phyloP scores from a whole-genome alignment of 2,888 invertebrate species.

The Nycteola revayana region DNA sequence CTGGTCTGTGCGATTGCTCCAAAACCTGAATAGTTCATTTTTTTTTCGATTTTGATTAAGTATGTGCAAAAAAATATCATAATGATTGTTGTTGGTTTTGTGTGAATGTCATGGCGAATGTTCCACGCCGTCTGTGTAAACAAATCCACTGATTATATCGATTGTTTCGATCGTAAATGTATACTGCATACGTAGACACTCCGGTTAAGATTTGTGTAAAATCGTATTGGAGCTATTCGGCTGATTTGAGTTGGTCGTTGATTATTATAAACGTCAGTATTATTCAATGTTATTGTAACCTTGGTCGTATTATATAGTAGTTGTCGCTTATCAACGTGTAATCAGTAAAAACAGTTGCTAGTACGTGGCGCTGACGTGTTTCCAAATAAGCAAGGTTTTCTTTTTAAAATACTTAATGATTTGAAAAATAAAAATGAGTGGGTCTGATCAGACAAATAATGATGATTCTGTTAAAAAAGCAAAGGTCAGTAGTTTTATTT shows the following conservation, averaged over 20 bases:
- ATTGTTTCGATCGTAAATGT: constrained; percentile 50
- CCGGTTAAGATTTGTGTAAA: constrained; percentile 34
- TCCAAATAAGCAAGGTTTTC: constrained; percentile 14
- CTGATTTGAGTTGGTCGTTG: constrained; percentile 39
- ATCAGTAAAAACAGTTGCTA: constrained; percentile 56
- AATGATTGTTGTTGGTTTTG: no score
- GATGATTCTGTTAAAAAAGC: background rate
- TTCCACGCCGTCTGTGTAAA: constrained; percentile 49
- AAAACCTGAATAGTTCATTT: no score
- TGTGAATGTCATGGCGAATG: constrained; percentile 12
- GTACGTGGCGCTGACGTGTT: constrained; percentile 66
- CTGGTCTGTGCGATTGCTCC: no score
- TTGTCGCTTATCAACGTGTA: constrained; percentile 22
- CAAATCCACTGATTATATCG: constrained; percentile 48
- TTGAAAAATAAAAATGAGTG: constrained; percentile 41
- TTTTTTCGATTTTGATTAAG: no score
- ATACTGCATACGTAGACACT: constrained; percentile 33
- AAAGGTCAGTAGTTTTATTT: constrained; percentile 62
- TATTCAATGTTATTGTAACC: constrained; percentile 40
- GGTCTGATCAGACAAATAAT: constrained; percentile 23
- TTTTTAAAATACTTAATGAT: no score
- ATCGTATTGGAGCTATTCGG: constrained; percentile 42
- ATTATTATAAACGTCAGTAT: constrained; percentile 27
- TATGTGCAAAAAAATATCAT: no score
- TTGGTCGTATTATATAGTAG: constrained; percentile 37